Evolutionary conservation across 2,797 vertebrate genomes (phyloP), one percentile per base, ranked within the genome.

Genomic region (Pseudochromis fuscus): DNA sequence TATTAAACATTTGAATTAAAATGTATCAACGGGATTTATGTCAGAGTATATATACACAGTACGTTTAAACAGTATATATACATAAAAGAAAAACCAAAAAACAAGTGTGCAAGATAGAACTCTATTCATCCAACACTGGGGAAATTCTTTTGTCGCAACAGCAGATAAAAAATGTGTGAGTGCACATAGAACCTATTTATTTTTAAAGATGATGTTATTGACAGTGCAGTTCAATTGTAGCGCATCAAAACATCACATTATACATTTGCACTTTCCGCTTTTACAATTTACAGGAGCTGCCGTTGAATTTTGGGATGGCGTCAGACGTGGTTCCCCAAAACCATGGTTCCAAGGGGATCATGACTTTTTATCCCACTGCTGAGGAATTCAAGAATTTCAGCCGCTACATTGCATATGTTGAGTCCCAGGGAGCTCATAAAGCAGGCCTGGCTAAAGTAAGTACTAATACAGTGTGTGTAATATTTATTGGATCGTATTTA

Each of bases 311-410:
- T 55, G 81, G 59, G 77, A 96, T 97, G 95, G 95, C 96, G 6
- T 95, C 95, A 0, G 97, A 97, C n/a, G 82, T 74, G 16, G 93
- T 90, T 77, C 92, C 90, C 56, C 91, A 93, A 75, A 95, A 92
- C 85, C 93, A 94, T 62, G 85, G 90, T 49, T 95, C 94, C 44
- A 95, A 94, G 53, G 91, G 89, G 28, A 98, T 98, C 91, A 96
- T 97, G 96, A 98, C 96, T 0, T 98, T 98, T 92, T 94, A 95
- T 74, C 97, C 97, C 9, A 96, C 95, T 4, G 75, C 79, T 69
- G 97, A 97, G 75, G 95, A 98, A 84, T 98, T 98, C 88, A 94
- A 94, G 60, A 94, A 96, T 88, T 98, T 98, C 91, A 96, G 77
- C 82, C 94, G 96, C 3, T 98, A 98, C 67, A 86, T 98, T 55